Conservation (phyloP, 2,888 invertebrate species). For the Agelastica alni region DNA sequence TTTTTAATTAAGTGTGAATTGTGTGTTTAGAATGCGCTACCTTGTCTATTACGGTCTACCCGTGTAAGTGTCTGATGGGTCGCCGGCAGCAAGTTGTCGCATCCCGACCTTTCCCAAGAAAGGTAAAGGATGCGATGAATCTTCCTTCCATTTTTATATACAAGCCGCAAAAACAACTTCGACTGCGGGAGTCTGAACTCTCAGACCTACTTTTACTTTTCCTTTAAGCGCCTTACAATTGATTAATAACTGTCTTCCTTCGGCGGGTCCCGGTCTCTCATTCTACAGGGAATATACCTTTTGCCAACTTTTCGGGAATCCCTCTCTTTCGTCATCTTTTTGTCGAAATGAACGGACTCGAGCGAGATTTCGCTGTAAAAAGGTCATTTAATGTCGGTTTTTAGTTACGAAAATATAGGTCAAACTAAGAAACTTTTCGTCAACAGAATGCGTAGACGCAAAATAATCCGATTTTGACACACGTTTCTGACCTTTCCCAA, state of each 20-base stretch:
- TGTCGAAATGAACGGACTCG: constrained; percentile 11
- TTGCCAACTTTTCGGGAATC: constrained; percentile 19
- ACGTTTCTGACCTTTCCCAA: too few species aligned
- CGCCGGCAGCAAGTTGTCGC: constrained; percentile 11
- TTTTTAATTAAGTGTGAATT: too few species aligned
- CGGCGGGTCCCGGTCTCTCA: constrained; percentile 21
- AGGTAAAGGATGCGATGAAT: constrained; percentile 44
- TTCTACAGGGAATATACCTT: constrained; percentile 32
- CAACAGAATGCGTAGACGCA: too few species aligned
- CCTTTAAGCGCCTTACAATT: constrained; percentile 38
- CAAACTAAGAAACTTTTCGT: too few species aligned
- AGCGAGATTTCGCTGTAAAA: not conserved
- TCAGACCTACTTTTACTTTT: constrained; percentile 39
- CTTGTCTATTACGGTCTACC: not conserved
- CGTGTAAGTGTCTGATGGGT: not conserved
- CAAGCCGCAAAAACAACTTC: constrained; percentile 42
- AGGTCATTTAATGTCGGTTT: constrained; percentile 1
- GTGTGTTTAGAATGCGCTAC: too few species aligned
- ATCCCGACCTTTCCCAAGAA: constrained; percentile 43
- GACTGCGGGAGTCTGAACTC: constrained; percentile 28
- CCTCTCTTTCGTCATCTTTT: constrained; percentile 13
- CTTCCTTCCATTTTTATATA: constrained; percentile 43
- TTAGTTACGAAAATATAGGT: too few species aligned
- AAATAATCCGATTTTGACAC: too few species aligned
- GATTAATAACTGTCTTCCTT: constrained; percentile 37